phyloP scores from a whole-genome alignment of 1,140 invertebrate species.

The Brachionus asplanchnoidis region DNA sequence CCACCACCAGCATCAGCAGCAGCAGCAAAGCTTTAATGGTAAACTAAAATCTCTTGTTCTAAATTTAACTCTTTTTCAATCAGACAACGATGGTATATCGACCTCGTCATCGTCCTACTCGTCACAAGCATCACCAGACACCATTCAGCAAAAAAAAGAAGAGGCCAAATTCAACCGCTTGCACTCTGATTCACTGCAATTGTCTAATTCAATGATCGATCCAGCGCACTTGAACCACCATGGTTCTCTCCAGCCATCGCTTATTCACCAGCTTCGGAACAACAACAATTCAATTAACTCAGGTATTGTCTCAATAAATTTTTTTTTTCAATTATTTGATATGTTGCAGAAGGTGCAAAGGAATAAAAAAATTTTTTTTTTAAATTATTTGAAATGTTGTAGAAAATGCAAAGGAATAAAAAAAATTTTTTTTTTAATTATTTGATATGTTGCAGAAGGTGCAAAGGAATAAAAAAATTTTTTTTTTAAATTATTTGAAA shows the following conservation, averaged over 20 bases:
- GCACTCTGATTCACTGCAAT: neutral
- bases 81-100: constrained; percentile 5
- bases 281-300: neutral
- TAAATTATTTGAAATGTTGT: no score
- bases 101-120: constrained; percentile 37
- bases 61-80: neutral
- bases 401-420: no score
- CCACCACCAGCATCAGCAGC: neutral
- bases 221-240: neutral
- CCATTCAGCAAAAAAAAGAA: neutral
- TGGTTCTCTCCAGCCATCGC: neutral
- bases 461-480: no score
- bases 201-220: neutral
- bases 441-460: no score
- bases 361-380: no score
- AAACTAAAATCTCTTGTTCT: neutral
- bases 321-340: no score
- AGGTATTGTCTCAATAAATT: neutral
- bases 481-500: no score
- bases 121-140: constrained; percentile 28
- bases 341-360: no score
- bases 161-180: neutral
- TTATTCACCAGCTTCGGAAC: neutral
- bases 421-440: no score
- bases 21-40: neutral